phyloP scores from a whole-genome alignment of 1,140 invertebrate genomes.

The Frieseomelitta varia region DNA sequence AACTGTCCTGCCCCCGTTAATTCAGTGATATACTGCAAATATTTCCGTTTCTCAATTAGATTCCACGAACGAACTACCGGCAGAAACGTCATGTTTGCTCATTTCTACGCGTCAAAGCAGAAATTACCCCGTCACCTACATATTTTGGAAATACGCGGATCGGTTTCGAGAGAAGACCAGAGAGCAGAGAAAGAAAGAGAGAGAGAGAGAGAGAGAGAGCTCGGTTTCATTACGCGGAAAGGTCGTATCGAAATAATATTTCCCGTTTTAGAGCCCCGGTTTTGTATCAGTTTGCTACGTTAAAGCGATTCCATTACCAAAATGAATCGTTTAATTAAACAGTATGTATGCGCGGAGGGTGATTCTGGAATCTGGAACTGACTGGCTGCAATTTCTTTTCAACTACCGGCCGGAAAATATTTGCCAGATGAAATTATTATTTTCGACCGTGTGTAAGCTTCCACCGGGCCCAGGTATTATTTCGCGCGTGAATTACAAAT shows the following conservation, averaged over 20 bases:
- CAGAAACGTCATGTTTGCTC: neutral
- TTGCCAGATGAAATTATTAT: neutral
- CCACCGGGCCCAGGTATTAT: no score
- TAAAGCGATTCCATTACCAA: neutral
- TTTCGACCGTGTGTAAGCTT: no score
- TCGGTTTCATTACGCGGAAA: neutral
- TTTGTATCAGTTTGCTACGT: neutral
- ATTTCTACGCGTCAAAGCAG: neutral
- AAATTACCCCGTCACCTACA: neutral
- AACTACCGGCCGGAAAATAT: neutral
- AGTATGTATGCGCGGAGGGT: no score
- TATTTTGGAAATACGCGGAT: neutral
- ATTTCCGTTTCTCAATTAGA: neutral
- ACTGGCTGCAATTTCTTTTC: neutral
- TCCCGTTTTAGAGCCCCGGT: neutral
- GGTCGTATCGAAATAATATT: conserved; percentile 1
- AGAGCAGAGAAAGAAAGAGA: no score
- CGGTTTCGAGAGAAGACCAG: neutral
- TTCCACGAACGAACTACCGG: no score
- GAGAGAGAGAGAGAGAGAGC: no score
- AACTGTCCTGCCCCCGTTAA: no score
- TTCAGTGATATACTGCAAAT: neutral
- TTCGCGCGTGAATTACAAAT: neutral
- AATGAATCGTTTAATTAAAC: conserved; percentile 23
- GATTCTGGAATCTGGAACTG: neutral